Evolutionary conservation across 2,797 vertebrate species (phyloP), one percentile per base, ranked within the genome.

Genomic region (Aselliscus stoliczkanus): DNA sequence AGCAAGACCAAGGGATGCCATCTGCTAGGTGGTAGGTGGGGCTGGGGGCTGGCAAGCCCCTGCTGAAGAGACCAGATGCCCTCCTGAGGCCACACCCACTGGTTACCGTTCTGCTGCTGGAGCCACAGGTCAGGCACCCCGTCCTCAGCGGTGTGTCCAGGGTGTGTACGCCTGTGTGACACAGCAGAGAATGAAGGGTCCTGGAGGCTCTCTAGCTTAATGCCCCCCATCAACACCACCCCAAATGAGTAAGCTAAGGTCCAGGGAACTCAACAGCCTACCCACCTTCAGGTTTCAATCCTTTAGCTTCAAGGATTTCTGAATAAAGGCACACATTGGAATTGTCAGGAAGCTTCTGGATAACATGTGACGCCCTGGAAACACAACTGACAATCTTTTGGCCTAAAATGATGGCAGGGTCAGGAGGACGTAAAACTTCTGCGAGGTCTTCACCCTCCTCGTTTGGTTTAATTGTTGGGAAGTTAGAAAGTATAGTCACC

Each of bases 151-250:
- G 18, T 11, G 29, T 34, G 56, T 20, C 47, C 27, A 6, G 3
- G 12, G 18, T 5, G 7, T 42, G 42, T 0, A 8, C 15, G 8
- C n/a, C 0, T 0, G 1, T 0, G 54, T 8, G 25, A 58, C 9
- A 4, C 0, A 0, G 15, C 23, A 20, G 37, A 60, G 25, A 11
- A 4, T 6, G 2, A 23, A 47, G 29, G 27, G 50, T 9, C 67
- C 54, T 34, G 0, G 42, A 27, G 6, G 21, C 2, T 31, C 25
- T 31, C 88, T 27, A 2, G 42, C 2, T n/a, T 25, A 6, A 25
- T 2, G 18, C 1, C 21, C 27, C 12, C 37, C 65, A 2, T 9
- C 65, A 4, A 20, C 34, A 65, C 27, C 27, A 31, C 18, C 23
- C 34, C 21, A 8, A 5, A 44, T 3, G 23, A 4, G 10, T 14